Evolutionary conservation across 2,888 invertebrate species (phyloP).

Genomic region (Heterodera filipjevi): DNA sequence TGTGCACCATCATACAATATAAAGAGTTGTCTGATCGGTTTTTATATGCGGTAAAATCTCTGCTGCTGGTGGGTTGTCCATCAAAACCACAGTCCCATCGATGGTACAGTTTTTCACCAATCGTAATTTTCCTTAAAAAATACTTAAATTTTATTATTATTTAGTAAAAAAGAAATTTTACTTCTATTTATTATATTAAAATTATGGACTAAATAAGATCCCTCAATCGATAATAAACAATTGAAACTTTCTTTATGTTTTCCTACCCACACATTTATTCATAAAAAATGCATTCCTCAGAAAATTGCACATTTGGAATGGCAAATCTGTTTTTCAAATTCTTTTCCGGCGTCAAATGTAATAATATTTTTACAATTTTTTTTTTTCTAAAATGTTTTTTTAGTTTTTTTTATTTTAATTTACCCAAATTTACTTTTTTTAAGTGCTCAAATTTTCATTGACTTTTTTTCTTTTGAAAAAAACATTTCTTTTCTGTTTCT

Average conservation of each 20-base stretch:
- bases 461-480: background rate
- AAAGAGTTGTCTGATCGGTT: background rate
- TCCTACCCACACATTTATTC: no score
- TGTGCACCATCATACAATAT: constrained; percentile 63
- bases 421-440: background rate
- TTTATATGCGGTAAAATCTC: background rate
- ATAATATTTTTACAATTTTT: no score
- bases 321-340: no score
- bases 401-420: no score
- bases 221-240: no score
- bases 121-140: constrained; percentile 44
- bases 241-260: no score
- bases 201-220: no score
- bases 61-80: background rate
- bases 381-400: no score
- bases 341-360: no score
- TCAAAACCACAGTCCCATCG: constrained; percentile 53
- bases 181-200: no score
- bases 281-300: no score
- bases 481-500: background rate
- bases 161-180: background rate
- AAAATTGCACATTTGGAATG: no score
- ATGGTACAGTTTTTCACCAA: constrained; percentile 56
- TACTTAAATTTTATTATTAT: background rate
- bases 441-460: background rate